Evolutionary conservation across 2,888 invertebrate species (phyloP).

Genomic region (Exocentrus adspersus): DNA sequence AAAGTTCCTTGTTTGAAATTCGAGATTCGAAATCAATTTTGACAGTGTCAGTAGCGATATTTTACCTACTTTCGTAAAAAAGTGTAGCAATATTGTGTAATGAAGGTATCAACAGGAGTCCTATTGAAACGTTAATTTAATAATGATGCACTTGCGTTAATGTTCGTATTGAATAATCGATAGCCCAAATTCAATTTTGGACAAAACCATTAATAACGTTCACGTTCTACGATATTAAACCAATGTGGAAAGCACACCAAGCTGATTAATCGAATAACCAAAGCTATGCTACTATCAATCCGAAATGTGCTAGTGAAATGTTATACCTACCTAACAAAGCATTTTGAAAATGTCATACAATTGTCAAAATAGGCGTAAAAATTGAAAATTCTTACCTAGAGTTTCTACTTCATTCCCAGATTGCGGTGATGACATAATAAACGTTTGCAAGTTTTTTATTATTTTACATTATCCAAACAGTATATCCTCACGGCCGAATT

Average conservation of each 20-base stretch:
- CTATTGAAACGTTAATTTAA: constrained; percentile 4
- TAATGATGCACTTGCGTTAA: neutral
- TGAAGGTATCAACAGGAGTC: neutral
- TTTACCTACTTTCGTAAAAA: neutral
- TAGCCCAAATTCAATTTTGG: neutral
- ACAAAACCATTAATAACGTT: constrained; percentile 1
- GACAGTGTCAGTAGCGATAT: neutral
- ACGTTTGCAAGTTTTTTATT: constrained; percentile 33
- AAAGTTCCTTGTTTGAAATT: no score
- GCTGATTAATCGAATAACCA: neutral
- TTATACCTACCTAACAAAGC: neutral
- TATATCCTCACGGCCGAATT: constrained; percentile 46
- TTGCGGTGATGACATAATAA: constrained; percentile 39
- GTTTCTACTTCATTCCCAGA: constrained; percentile 37
- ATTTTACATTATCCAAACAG: constrained; percentile 43
- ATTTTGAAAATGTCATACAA: constrained; percentile 29
- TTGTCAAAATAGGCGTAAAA: constrained; percentile 28
- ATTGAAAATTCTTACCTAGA: constrained; percentile 33
- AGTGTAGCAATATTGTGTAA: neutral
- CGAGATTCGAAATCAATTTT: no score
- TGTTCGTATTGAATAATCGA: neutral
- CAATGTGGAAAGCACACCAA: neutral
- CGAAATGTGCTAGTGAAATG: neutral
- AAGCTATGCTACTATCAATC: neutral
- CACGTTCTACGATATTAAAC: neutral